Conservation (phyloP, 1,140 invertebrate genomes). For the Pseudoatta argentina region DNA sequence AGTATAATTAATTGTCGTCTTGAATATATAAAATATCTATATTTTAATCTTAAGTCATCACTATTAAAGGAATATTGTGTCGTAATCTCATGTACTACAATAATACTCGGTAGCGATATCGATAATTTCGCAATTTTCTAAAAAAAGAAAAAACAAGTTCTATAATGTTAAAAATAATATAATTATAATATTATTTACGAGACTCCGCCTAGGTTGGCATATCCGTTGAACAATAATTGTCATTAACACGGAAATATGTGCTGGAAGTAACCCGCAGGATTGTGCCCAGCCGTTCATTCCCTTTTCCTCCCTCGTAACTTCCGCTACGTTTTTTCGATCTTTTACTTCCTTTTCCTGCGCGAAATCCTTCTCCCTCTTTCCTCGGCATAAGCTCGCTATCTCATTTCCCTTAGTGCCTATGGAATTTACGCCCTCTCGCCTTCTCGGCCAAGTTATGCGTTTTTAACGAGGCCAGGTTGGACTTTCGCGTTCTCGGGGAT, state of each 20-base stretch:
- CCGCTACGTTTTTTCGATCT: slow-evolving; percentile 56
- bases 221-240: slow-evolving; percentile 78
- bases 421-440: slow-evolving; percentile 67
- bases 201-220: slow-evolving; percentile 53
- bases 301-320: slow-evolving; percentile 19
- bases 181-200: slow-evolving; percentile 69
- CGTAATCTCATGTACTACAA: not conserved
- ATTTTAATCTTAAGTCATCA: not conserved
- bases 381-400: slow-evolving; percentile 67
- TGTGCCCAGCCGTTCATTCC: slow-evolving; percentile 55
- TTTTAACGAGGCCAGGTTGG: slow-evolving; percentile 68
- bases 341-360: slow-evolving; percentile 19
- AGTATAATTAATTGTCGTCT: not conserved
- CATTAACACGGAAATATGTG: slow-evolving; percentile 80
- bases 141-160: not conserved
- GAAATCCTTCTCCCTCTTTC: not conserved
- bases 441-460: slow-evolving; percentile 68
- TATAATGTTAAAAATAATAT: slow-evolving; percentile 69
- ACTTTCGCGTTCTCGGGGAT: slow-evolving; percentile 40
- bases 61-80: not conserved
- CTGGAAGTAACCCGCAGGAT: slow-evolving; percentile 76
- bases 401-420: slow-evolving; percentile 50
- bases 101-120: not conserved
- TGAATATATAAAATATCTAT: not conserved
- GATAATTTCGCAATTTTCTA: slow-evolving; percentile 13